Percentiles rank a stretch among this genome's conserved stretches.
These are phyloP conservation scores for Mechanitis mazaeus DNA, from an alignment of 2,888 invertebrate genomes.

Conservation along the genomic window DNA sequence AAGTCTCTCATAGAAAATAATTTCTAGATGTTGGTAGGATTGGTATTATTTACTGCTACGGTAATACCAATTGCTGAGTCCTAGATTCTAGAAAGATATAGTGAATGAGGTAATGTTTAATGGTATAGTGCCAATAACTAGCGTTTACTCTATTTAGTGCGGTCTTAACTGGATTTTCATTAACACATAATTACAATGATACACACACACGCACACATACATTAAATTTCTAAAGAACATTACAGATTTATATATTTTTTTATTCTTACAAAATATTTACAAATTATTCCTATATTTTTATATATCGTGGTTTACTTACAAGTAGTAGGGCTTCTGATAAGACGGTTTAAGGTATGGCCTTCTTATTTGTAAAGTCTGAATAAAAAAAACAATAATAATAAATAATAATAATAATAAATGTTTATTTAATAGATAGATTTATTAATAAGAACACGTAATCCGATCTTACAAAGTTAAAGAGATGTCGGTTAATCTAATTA, in stretches of 20 bases:
- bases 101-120: no score
- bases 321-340: slow-evolving; percentile 7
- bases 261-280: not conserved
- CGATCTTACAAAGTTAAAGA: slow-evolving; percentile 28
- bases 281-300: not conserved
- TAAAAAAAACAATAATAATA: not conserved
- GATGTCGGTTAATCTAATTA: slow-evolving; percentile 32
- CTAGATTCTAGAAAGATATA: no score
- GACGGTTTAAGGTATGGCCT: not conserved
- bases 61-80: no score
- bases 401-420: not conserved
- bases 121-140: no score
- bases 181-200: no score
- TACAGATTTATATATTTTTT: not conserved
- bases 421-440: slow-evolving; percentile 17
- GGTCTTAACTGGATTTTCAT: slow-evolving; percentile 11
- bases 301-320: not conserved
- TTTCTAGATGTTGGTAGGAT: no score
- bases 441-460: slow-evolving; percentile 28
- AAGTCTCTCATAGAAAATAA: no score
- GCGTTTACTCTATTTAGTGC: slow-evolving; percentile 2
- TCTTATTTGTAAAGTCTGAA: not conserved
- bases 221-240: no score
- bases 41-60: no score
- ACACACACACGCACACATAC: no score